Evolutionary conservation across 2,113 vertebrate genomes (phyloP).

Genomic region (Leucosticte australis): DNA sequence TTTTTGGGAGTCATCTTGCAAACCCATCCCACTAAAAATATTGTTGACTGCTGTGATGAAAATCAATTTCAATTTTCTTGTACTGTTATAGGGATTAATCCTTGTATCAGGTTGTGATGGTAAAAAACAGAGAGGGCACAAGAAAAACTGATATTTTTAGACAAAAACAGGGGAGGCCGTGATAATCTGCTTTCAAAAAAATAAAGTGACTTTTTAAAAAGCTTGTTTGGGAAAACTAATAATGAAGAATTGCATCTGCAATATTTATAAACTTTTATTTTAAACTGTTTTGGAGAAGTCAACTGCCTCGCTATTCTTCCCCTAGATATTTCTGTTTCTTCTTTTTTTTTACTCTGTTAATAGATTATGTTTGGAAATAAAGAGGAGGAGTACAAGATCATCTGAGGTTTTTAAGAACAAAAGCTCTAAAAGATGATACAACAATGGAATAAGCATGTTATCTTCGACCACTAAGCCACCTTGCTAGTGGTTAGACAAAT

Average conservation of each 20-base stretch:
- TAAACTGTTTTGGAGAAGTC: not conserved
- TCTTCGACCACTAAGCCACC: not conserved
- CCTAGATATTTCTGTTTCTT: not conserved
- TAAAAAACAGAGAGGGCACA: not conserved
- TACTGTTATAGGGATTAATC: not conserved
- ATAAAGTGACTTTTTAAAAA: not conserved
- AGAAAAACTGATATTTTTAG: not conserved
- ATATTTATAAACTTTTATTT: not conserved
- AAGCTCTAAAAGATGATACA: not conserved
- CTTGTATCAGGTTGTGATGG: not conserved
- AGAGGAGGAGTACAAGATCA: not conserved
- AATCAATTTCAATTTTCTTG: slow-evolving; percentile 2
- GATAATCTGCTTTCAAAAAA: not conserved
- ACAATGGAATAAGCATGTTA: not conserved
- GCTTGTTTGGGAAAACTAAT: not conserved
- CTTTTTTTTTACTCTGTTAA: not conserved
- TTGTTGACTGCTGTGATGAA: not conserved
- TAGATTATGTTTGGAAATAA: not conserved
- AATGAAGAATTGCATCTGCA: not conserved
- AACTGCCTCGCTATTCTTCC: not conserved
- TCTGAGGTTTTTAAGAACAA: not conserved
- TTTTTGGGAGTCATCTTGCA: not conserved
- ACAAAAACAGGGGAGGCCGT: not conserved
- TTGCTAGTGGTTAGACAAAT: not conserved
- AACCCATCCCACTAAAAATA: not conserved